phyloP scores from a whole-genome alignment of 2,888 invertebrate species.

The Beris morrisii region DNA sequence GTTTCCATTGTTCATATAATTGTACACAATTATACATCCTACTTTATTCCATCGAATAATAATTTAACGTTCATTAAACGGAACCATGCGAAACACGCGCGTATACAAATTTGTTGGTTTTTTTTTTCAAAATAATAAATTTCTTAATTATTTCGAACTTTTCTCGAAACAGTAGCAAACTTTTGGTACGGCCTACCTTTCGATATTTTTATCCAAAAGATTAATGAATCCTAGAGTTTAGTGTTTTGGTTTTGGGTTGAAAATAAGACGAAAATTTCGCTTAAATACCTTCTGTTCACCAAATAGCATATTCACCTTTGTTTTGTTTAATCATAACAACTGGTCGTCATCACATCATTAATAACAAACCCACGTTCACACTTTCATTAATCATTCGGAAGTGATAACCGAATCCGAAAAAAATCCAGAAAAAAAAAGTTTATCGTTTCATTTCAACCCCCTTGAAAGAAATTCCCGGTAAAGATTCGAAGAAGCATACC shows the following conservation, averaged over 20 bases:
- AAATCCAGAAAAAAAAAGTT: constrained; percentile 19
- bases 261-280: constrained; percentile 9
- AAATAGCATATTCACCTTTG: constrained; percentile 13
- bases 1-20: too few relatives aligned
- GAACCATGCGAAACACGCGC: too few relatives aligned
- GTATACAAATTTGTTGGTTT: too few relatives aligned
- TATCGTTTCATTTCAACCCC: constrained; percentile 19
- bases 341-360: constrained; percentile 35
- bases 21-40: too few relatives aligned
- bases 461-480: background rate
- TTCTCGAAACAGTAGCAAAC: too few relatives aligned
- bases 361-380: constrained; percentile 31
- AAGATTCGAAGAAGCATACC: too few relatives aligned
- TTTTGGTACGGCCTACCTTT: too few relatives aligned
- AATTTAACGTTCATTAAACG: too few relatives aligned
- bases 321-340: constrained; percentile 9
- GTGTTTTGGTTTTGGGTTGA: constrained; percentile 10
- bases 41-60: too few relatives aligned
- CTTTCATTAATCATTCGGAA: constrained; percentile 35
- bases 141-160: too few relatives aligned
- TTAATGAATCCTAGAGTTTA: constrained; percentile 21
- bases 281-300: constrained; percentile 7
- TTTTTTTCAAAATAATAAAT: too few relatives aligned
- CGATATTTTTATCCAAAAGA: constrained; percentile 7
- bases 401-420: constrained; percentile 37